These are phyloP conservation scores for Dissostichus mawsoni DNA, from an alignment of 2,113 vertebrate species.

Conservation along the genomic window DNA sequence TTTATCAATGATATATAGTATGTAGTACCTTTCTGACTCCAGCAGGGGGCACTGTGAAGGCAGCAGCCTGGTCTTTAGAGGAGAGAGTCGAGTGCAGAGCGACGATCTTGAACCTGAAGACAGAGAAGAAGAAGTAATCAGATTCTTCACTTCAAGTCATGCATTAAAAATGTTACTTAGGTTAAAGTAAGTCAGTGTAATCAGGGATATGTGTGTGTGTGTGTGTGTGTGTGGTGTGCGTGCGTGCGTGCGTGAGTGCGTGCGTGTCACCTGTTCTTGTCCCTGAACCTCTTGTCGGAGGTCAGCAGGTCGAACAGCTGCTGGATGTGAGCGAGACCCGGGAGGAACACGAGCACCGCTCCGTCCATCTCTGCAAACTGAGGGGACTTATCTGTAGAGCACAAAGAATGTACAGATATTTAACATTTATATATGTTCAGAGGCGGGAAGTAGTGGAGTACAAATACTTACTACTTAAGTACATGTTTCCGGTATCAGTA, in stretches of 20 bases:
- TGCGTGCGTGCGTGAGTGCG: not conserved
- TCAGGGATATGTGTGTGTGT: no score
- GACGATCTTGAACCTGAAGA: slow-evolving; percentile 88
- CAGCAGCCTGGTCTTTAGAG: slow-evolving; percentile 94
- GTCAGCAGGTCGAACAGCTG: slow-evolving; percentile 92
- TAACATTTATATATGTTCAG: no score
- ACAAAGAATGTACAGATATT: not conserved
- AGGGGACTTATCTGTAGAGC: slow-evolving; percentile 87
- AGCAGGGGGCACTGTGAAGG: slow-evolving; percentile 91
- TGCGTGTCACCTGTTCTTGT: slow-evolving; percentile 85
- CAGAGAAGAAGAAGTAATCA: not conserved
- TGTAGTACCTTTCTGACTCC: slow-evolving; percentile 93
- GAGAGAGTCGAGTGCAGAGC: slow-evolving; percentile 96
- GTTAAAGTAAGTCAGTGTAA: no score
- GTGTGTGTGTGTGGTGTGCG: no score
- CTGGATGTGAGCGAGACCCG: slow-evolving; percentile 96
- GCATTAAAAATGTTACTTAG: no score
- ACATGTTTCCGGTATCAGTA: no score
- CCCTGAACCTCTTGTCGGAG: slow-evolving; percentile 91
- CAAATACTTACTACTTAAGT: no score
- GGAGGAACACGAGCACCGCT: slow-evolving; percentile 94
- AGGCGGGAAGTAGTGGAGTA: no score
- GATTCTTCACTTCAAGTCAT: no score
- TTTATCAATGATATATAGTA: not conserved
- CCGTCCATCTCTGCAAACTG: slow-evolving; percentile 92